phyloP scores from a whole-genome alignment of 2,113 vertebrate species.

The Scatophagus argus region DNA sequence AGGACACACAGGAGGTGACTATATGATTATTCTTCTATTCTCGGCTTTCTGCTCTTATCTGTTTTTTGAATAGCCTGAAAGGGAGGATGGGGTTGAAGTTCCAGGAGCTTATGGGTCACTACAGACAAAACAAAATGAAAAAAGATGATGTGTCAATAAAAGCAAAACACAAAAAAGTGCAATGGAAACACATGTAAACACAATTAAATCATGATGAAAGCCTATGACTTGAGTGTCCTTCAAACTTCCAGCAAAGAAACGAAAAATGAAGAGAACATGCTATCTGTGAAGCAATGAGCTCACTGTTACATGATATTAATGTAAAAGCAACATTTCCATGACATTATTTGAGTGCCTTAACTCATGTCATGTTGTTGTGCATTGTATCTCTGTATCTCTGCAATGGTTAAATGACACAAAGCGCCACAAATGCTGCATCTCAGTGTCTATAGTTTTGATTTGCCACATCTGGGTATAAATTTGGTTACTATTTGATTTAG shows the following conservation, averaged over 20 bases:
- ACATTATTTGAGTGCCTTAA: neutral
- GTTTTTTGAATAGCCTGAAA: slow-evolving; percentile 1
- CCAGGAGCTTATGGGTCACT: slow-evolving; percentile 6
- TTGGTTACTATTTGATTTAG: neutral
- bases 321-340: neutral
- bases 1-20: neutral
- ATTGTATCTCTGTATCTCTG: no score
- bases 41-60: neutral
- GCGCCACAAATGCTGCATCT: neutral
- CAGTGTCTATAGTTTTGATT: no score
- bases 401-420: neutral
- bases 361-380: neutral
- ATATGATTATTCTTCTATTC: neutral
- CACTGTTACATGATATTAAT: neutral
- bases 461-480: no score
- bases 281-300: neutral
- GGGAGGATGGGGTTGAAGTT: slow-evolving; percentile 10
- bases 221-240: neutral
- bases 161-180: neutral
- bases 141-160: neutral
- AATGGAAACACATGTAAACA: neutral
- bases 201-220: neutral
- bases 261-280: neutral
- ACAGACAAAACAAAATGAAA: slow-evolving; percentile 12
- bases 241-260: no score